Percentiles rank a stretch among this genome's conserved stretches.
Evolutionary conservation across 2,113 vertebrate genomes (phyloP).

Genomic region (Tenebrosternarchus preto): DNA sequence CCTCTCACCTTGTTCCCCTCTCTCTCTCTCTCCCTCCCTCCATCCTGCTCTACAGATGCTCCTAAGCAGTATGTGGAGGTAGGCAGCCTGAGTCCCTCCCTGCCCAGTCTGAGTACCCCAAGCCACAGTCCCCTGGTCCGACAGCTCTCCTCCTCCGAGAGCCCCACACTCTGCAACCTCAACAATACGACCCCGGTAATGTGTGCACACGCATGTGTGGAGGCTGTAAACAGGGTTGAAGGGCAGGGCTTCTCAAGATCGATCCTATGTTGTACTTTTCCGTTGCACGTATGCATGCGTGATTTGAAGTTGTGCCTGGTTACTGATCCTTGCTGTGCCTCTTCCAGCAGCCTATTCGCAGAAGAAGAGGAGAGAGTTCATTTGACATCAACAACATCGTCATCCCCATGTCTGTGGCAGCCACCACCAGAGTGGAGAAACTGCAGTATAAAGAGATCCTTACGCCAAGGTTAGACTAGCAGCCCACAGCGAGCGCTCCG

Average conservation of each 20-base stretch:
- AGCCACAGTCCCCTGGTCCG: slow-evolving; percentile 78
- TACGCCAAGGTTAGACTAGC: slow-evolving; percentile 81
- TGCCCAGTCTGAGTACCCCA: slow-evolving; percentile 63
- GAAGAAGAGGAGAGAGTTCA: slow-evolving; percentile 83
- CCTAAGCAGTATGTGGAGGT: slow-evolving; percentile 78
- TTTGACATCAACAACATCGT: slow-evolving; percentile 92
- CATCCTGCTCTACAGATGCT: slow-evolving; percentile 57
- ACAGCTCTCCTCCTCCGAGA: slow-evolving; percentile 79
- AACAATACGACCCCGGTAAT: slow-evolving; percentile 66
- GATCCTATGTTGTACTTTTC: no score
- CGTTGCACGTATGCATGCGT: background rate
- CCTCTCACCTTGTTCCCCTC: background rate
- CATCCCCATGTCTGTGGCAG: slow-evolving; percentile 91
- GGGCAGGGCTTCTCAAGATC: no score
- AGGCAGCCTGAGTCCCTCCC: slow-evolving; percentile 71
- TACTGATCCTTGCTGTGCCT: background rate
- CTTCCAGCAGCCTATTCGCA: slow-evolving; percentile 74
- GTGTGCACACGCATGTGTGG: background rate
- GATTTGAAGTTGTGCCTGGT: background rate
- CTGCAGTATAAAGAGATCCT: slow-evolving; percentile 91
- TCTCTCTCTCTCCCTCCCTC: background rate
- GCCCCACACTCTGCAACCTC: slow-evolving; percentile 66
- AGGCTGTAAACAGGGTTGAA: no score
- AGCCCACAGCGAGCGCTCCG: background rate
- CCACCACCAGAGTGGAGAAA: slow-evolving; percentile 85